These are phyloP conservation scores for Brachionus angularis DNA, from an alignment of 1,140 invertebrate species.

Conservation along the genomic window DNA sequence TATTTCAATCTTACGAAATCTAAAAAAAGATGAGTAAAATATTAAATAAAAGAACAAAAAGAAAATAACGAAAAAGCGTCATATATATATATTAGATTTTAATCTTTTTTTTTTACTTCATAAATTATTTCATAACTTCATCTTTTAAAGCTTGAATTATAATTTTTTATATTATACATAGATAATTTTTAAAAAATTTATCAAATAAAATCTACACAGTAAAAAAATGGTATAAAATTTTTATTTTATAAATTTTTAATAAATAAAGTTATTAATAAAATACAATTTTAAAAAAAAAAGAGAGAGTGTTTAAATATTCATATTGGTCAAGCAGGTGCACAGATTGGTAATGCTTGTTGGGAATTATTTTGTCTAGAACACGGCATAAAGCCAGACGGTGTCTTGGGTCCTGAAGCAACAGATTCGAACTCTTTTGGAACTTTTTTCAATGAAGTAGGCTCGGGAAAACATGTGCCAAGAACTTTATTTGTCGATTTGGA, in stretches of 20 bases:
- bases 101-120: too few species aligned
- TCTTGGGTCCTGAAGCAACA: background rate
- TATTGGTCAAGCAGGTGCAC: slow-evolving; percentile 76
- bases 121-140: too few species aligned
- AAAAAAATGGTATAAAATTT: background rate
- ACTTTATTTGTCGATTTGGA: slow-evolving; percentile 76
- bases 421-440: slow-evolving; percentile 58
- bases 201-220: slow-evolving; percentile 54
- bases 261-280: background rate
- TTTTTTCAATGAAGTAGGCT: slow-evolving; percentile 61
- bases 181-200: too few species aligned
- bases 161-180: too few species aligned
- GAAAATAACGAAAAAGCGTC: too few species aligned
- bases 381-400: slow-evolving; percentile 54
- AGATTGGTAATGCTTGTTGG: slow-evolving; percentile 72
- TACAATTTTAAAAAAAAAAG: slow-evolving; percentile 33
- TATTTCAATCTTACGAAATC: too few species aligned
- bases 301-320: slow-evolving; percentile 75
- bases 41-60: too few species aligned
- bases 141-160: too few species aligned
- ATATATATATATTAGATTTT: too few species aligned
- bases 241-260: background rate
- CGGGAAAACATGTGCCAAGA: slow-evolving; percentile 75
- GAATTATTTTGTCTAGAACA: slow-evolving; percentile 79
- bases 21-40: too few species aligned